Conservation (phyloP, 1,140 invertebrate genomes). For the Acromyrmex heyeri region DNA sequence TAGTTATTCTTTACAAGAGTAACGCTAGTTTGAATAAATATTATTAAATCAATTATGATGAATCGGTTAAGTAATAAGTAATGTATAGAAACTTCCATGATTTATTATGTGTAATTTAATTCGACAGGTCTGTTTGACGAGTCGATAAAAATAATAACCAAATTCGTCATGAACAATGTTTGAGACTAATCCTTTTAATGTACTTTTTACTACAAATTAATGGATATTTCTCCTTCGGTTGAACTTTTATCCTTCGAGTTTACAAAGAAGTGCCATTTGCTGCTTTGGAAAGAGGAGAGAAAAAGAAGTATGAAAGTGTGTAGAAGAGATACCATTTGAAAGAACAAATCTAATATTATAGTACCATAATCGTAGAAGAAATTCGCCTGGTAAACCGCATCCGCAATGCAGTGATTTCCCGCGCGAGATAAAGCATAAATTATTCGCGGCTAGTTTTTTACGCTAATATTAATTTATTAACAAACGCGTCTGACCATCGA, state of each 20-base stretch:
- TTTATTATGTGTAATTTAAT: neutral
- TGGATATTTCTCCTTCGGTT: neutral
- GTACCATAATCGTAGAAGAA: slow-evolving; percentile 48
- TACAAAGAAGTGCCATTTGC: slow-evolving; percentile 12
- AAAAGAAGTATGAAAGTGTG: neutral
- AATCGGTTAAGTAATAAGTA: neutral
- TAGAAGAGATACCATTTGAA: neutral
- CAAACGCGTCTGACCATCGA: neutral
- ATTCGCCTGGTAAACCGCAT: slow-evolving; percentile 45
- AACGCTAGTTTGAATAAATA: neutral
- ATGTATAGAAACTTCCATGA: neutral
- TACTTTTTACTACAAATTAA: slow-evolving; percentile 16
- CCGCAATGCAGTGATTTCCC: slow-evolving; percentile 69
- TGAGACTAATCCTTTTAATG: neutral
- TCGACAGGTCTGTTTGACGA: neutral
- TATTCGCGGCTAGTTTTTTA: slow-evolving; percentile 10
- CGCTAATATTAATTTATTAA: neutral
- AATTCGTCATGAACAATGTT: neutral
- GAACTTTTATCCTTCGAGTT: slow-evolving; percentile 3
- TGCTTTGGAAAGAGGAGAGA: neutral
- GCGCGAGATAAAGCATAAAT: slow-evolving; percentile 35
- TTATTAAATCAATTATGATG: neutral
- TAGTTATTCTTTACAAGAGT: neutral
- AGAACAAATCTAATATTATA: slow-evolving; percentile 30
- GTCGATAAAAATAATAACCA: neutral